Evolutionary conservation across 2,888 invertebrate genomes (phyloP).

Genomic region (Noctua fimbriata): DNA sequence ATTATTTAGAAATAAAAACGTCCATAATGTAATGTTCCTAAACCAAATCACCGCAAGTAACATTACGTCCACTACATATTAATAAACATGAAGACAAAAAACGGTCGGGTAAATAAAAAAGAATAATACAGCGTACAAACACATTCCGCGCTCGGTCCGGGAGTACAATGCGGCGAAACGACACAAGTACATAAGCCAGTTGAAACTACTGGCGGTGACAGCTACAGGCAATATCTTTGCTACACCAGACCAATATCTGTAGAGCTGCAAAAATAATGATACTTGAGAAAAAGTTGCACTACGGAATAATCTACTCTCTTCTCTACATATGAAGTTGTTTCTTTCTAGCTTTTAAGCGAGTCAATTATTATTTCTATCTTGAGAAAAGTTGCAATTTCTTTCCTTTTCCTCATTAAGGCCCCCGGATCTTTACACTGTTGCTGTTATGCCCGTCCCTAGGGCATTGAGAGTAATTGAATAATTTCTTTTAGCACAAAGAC

Average conservation of each 20-base stretch:
- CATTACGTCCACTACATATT: constrained; percentile 56
- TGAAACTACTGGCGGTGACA: constrained; percentile 83
- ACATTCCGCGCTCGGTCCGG: constrained; percentile 71
- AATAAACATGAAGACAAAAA: constrained; percentile 61
- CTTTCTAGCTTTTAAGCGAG: constrained; percentile 42
- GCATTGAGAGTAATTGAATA: constrained; percentile 32
- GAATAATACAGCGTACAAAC: constrained; percentile 67
- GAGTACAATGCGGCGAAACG: constrained; percentile 73
- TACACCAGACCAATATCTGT: constrained; percentile 84
- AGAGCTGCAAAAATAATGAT: constrained; percentile 82
- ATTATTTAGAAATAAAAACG: constrained; percentile 24
- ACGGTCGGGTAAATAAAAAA: constrained; percentile 65
- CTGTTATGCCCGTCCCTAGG: background rate
- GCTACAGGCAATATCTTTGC: constrained; percentile 87
- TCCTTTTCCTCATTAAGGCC: constrained; percentile 35
- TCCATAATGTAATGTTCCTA: constrained; percentile 29
- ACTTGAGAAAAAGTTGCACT: constrained; percentile 74
- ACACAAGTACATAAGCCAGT: constrained; percentile 84
- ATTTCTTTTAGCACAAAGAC: constrained; percentile 9
- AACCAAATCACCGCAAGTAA: constrained; percentile 50
- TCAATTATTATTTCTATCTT: constrained; percentile 46
- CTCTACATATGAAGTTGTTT: constrained; percentile 56
- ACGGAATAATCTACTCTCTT: constrained; percentile 66
- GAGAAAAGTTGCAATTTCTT: constrained; percentile 19
- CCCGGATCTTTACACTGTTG: constrained; percentile 19